Conservation (phyloP, 2,113 vertebrate species). For the Tretioscincus oriximinensis region DNA sequence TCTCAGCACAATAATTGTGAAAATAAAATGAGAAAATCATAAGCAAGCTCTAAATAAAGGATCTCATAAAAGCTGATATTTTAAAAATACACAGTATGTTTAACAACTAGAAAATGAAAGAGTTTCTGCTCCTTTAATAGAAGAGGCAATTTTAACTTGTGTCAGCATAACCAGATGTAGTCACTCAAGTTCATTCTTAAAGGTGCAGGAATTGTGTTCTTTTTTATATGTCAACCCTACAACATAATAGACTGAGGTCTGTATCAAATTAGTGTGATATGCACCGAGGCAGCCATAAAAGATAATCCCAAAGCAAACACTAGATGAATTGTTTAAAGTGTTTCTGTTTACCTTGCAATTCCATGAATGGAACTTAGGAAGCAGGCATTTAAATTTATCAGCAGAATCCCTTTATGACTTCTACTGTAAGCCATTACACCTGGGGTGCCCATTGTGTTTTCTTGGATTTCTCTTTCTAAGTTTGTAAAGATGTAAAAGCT, state of each 20-base stretch:
- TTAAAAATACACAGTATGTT: no score
- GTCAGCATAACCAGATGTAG: no score
- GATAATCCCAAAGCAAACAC: constrained; percentile 49
- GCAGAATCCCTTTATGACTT: background rate
- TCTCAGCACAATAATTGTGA: background rate
- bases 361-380: no score
- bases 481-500: background rate
- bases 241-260: background rate
- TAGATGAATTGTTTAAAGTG: background rate
- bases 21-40: constrained; percentile 29
- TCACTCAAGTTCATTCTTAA: no score
- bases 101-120: no score
- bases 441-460: background rate
- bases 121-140: no score
- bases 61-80: background rate
- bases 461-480: background rate
- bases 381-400: background rate
- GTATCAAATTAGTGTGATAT: background rate
- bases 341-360: background rate
- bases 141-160: no score
- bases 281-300: constrained; percentile 60
- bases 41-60: background rate
- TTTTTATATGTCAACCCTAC: no score
- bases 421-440: no score
- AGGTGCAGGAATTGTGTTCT: no score